Evolutionary conservation across 2,113 vertebrate genomes (phyloP).

Genomic region (Gopherus flavomarginatus): DNA sequence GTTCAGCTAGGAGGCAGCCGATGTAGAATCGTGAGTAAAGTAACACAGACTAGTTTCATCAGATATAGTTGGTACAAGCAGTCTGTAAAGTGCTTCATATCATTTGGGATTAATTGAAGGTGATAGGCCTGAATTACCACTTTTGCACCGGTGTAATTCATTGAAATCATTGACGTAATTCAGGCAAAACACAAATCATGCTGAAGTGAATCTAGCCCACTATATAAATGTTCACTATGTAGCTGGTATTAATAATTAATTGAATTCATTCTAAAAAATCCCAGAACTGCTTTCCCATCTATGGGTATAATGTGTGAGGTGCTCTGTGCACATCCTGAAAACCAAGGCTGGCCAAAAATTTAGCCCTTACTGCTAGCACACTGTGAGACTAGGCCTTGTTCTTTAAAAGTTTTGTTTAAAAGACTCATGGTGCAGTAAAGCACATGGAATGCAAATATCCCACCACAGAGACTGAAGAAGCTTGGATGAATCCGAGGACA

Average conservation of each 20-base stretch:
- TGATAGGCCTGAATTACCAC: accelerated
- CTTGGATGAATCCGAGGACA: not conserved
- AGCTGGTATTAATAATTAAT: not conserved
- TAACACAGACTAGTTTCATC: not conserved
- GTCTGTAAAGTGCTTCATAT: accelerated
- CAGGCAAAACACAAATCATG: not conserved
- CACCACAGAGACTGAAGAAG: not conserved
- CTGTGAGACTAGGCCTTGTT: not conserved
- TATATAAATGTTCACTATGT: not conserved
- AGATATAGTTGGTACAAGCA: accelerated
- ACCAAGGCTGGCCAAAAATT: not conserved
- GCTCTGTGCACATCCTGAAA: not conserved
- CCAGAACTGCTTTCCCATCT: not conserved
- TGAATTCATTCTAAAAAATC: not conserved
- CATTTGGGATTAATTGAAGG: not conserved
- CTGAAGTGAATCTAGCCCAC: not conserved
- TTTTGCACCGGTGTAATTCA: not conserved
- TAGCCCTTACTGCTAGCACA: not conserved
- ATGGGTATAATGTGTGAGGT: not conserved
- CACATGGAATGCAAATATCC: not conserved
- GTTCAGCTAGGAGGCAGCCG: not conserved
- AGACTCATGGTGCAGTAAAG: not conserved
- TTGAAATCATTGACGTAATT: not conserved
- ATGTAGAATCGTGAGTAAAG: not conserved
- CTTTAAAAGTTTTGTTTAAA: not conserved